phyloP scores from a whole-genome alignment of 2,888 invertebrate species.

The Sisyra terminalis region DNA sequence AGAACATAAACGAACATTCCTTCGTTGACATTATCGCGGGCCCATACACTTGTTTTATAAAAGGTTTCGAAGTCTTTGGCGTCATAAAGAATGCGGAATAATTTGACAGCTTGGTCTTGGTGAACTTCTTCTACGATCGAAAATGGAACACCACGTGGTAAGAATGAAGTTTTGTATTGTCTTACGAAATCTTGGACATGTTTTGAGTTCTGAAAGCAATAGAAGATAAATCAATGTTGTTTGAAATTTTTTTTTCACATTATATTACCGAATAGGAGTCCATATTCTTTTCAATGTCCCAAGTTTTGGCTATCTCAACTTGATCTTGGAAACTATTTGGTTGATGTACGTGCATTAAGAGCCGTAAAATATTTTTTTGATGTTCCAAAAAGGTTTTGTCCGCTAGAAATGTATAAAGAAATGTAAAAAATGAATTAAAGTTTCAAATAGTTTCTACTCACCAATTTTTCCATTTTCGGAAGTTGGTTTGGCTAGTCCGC shows the following conservation, averaged over 20 bases:
- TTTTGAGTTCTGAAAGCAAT: conserved; percentile 21
- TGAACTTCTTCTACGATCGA: conserved; percentile 42
- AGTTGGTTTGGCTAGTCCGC: too few species aligned
- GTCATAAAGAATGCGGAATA: conserved; percentile 49
- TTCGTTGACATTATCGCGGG: conserved; percentile 50
- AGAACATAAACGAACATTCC: conserved; percentile 49
- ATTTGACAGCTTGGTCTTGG: conserved; percentile 39
- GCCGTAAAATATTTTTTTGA: conserved; percentile 20
- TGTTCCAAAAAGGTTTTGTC: conserved; percentile 19
- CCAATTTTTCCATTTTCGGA: too few species aligned
- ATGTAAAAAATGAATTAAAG: too few species aligned
- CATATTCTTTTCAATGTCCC: conserved; percentile 10
- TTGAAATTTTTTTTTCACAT: too few species aligned
- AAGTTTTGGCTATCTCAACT: conserved; percentile 10
- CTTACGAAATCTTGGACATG: conserved; percentile 37
- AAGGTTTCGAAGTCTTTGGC: conserved; percentile 57
- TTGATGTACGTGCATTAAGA: conserved; percentile 19
- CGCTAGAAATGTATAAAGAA: conserved; percentile 12
- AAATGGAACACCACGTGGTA: conserved; percentile 43
- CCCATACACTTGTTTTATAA: conserved; percentile 48
- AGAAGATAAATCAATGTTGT: not conserved
- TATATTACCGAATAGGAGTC: conserved; percentile 9
- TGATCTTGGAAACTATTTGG: conserved; percentile 13
- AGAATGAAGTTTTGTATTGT: conserved; percentile 34
- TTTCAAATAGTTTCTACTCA: too few species aligned